Evolutionary conservation across 2,113 vertebrate genomes (phyloP), one percentile per base, ranked within the genome.

Genomic region (Sebastes schlegelii): DNA sequence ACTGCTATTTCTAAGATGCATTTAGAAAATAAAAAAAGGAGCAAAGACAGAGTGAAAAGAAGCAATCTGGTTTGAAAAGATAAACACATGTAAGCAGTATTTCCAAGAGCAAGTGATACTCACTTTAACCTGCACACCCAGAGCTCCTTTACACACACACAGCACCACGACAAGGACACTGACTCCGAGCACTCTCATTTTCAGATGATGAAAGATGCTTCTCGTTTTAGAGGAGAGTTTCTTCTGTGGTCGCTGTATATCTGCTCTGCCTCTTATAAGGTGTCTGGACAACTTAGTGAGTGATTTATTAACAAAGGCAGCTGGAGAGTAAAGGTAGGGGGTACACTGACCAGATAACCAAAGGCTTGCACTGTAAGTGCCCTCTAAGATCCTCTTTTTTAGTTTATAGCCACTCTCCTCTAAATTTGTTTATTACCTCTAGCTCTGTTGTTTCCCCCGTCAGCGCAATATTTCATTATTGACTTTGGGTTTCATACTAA

Each of bases 101-200:
- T 62, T 55, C 23, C 5, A 71, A 63, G 17, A 67, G 45, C 11
- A 49, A 10, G 7, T n/a, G 3, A 61, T 58, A 91, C 93, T 93
- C 77, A 95, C 92, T 86, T 40, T 82, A n/a, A 95, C 90, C 52
- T 83, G 85, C 69, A 94, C 87, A 26, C 86, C 82, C 4, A 71
- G 21, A n/a, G 85, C 81, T 21, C 46, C 82, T 9, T 69, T 26
- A 62, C 90, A 82, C 52, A 86, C 26, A 70, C 87, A 92, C 57
- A 87, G 66, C 58, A 76, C 63, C 80, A 92, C 42, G 8, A 92
- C 64, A 48, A 92, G 48, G 19, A 83, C 60, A 34, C 34, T 34
- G n/a, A 82, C 55, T 16, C 65, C 16, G 8, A 90, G 43, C 1
- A 34, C 34, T 80, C 63, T 94, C 93, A 95, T 95, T 80, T 86